Evolutionary conservation across 2,888 invertebrate genomes (phyloP).

Genomic region (Lutraria lutraria): DNA sequence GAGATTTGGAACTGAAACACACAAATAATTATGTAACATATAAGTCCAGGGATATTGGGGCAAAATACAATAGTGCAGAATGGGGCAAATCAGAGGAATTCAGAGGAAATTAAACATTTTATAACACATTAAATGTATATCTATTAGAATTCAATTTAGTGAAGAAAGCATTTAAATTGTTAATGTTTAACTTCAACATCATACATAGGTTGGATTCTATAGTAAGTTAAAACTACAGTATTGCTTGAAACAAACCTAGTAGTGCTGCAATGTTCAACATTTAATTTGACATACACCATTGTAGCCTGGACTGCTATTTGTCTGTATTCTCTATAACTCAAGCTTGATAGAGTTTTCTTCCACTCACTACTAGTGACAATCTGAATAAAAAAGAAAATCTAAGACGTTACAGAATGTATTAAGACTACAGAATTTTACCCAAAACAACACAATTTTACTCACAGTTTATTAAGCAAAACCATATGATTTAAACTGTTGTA

Average conservation of each 20-base stretch:
- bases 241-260: not conserved
- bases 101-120: too few relatives aligned
- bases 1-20: constrained; percentile 16
- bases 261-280: constrained; percentile 28
- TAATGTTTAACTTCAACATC: too few relatives aligned
- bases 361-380: constrained; percentile 69
- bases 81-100: too few relatives aligned
- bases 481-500: too few relatives aligned
- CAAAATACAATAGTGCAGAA: too few relatives aligned
- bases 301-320: constrained; percentile 63
- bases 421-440: not conserved
- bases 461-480: too few relatives aligned
- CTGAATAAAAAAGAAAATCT: constrained; percentile 56
- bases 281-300: constrained; percentile 49
- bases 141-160: too few relatives aligned
- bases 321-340: constrained; percentile 65
- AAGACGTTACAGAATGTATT: not conserved
- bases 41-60: too few relatives aligned
- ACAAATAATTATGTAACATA: not conserved
- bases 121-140: too few relatives aligned
- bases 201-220: too few relatives aligned
- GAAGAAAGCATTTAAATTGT: too few relatives aligned
- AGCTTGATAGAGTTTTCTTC: constrained; percentile 54
- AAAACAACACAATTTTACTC: too few relatives aligned
- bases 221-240: not conserved